Percentiles rank a stretch among this genome's conserved stretches.
These are phyloP conservation scores for Caretta caretta DNA, from an alignment of 2,113 vertebrate genomes.

Conservation along the genomic window DNA sequence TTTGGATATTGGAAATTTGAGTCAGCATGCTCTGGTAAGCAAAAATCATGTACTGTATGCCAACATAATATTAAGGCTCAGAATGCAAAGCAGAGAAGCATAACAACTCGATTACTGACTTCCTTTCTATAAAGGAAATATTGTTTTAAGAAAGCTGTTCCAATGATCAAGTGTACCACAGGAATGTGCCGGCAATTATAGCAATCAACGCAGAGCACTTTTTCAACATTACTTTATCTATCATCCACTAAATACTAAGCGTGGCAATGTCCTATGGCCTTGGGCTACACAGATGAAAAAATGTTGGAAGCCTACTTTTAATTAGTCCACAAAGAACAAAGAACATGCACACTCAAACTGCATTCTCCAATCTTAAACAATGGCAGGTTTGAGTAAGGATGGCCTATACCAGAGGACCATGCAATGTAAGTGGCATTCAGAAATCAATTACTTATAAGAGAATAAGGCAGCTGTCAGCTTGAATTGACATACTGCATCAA, in stretches of 20 bases:
- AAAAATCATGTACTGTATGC: conserved; percentile 23
- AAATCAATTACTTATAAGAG: background rate
- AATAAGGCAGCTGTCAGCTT: background rate
- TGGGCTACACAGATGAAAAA: background rate
- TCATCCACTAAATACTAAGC: conserved; percentile 42
- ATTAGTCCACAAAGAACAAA: conserved; percentile 40
- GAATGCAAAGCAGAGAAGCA: conserved; percentile 61
- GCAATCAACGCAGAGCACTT: background rate
- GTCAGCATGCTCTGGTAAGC: conserved; percentile 57
- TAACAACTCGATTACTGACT: conserved; percentile 63
- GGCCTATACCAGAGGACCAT: background rate
- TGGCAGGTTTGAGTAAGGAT: background rate
- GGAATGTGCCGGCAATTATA: conserved; percentile 62
- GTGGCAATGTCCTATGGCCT: background rate
- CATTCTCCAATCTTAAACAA: background rate
- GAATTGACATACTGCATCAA: background rate
- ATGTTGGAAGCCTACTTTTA: background rate
- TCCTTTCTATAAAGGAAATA: conserved; percentile 72
- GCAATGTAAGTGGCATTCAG: background rate
- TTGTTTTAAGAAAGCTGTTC: conserved; percentile 64
- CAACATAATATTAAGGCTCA: conserved; percentile 36
- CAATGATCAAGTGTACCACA: conserved; percentile 64
- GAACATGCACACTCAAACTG: background rate
- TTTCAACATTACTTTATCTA: conserved; percentile 50
- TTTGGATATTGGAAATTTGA: conserved; percentile 62